phyloP scores from a whole-genome alignment of 92 coral and sea anemone genomes.

The Palythoa grandiflora region DNA sequence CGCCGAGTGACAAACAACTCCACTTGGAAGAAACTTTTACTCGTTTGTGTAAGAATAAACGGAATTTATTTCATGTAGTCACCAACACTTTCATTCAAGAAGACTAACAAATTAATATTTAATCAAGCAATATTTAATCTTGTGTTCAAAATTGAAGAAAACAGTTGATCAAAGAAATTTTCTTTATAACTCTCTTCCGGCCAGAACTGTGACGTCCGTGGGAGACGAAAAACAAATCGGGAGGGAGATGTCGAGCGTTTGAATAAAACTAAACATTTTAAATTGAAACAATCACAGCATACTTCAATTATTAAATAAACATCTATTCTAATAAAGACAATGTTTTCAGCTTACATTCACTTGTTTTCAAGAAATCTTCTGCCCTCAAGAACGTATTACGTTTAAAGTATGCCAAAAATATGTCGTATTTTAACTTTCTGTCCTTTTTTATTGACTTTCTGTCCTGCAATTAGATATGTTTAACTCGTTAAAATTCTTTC shows the following conservation, averaged over 20 bases:
- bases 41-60: not conserved
- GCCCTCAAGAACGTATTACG: not conserved
- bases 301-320: not conserved
- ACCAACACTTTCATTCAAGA: not conserved
- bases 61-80: not conserved
- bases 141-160: not conserved
- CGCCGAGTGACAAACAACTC: no score
- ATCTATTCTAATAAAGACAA: not conserved
- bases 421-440: slow-evolving; percentile 11
- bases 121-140: not conserved
- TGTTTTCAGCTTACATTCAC: not conserved
- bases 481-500: not conserved
- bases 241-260: not conserved
- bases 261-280: not conserved
- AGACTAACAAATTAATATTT: slow-evolving; percentile 12
- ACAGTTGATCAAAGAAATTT: not conserved
- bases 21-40: no score
- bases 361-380: not conserved
- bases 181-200: not conserved
- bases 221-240: not conserved
- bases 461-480: not conserved
- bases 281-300: slow-evolving; percentile 14
- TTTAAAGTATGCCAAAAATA: not conserved
- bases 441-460: not conserved
- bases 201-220: not conserved